Evolutionary conservation across 2,797 vertebrate species (phyloP).

Genomic region (Lophius americanus): DNA sequence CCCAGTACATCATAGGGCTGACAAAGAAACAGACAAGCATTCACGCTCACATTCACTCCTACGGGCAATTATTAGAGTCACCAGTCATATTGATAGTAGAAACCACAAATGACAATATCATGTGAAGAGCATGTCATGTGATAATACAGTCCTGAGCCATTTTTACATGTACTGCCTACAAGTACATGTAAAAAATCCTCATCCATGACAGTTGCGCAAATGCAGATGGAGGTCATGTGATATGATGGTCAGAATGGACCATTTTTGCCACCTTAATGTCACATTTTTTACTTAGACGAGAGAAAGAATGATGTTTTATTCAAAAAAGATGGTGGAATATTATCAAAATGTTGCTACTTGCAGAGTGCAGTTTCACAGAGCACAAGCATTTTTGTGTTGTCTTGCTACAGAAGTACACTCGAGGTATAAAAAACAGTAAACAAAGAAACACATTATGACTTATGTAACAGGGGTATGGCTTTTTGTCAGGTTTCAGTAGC

Average conservation of each 20-base stretch:
- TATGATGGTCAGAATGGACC: background rate
- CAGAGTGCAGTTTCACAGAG: background rate
- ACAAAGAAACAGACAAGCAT: too few species aligned
- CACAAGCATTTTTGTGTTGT: background rate
- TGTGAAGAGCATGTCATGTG: background rate
- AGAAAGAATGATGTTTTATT: background rate
- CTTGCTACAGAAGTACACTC: background rate
- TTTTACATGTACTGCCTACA: too few species aligned
- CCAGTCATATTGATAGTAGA: background rate
- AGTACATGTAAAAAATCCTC: too few species aligned
- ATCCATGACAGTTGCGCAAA: background rate
- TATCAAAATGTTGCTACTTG: background rate
- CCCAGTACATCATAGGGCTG: too few species aligned
- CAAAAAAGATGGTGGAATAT: background rate
- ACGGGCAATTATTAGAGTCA: too few species aligned
- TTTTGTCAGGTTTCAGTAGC: slow-evolving; percentile 78
- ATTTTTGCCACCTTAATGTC: background rate
- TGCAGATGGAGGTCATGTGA: background rate
- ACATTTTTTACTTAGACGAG: background rate
- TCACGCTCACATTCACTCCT: too few species aligned
- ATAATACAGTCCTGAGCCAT: background rate
- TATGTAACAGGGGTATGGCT: slow-evolving; percentile 66
- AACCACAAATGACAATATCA: background rate
- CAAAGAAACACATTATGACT: slow-evolving; percentile 72
- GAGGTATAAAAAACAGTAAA: background rate